A percentile compares a stretch with the other conserved stretches of the same genome.
Conservation (phyloP, 2,797 vertebrate species). For the Lutjanus argentimaculatus region DNA sequence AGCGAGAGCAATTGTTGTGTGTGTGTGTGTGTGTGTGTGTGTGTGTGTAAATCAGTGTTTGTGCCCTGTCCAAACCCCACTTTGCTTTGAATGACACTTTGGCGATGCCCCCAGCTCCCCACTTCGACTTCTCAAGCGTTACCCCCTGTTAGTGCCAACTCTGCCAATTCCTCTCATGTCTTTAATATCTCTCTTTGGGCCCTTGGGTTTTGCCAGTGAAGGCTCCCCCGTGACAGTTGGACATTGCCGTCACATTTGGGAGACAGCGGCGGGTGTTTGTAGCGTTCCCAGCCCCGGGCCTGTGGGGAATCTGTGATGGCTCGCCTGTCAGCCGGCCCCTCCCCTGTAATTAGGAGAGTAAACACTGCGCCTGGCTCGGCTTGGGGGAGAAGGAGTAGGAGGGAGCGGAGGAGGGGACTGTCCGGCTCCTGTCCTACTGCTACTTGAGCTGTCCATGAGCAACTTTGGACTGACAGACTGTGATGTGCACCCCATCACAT, state of each 20-base stretch:
- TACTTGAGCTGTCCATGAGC: constrained; percentile 88
- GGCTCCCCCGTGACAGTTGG: constrained; percentile 87
- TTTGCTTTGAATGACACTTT: constrained; percentile 90
- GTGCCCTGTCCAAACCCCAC: constrained; percentile 86
- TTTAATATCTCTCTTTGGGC: constrained; percentile 89
- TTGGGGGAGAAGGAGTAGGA: constrained; percentile 79
- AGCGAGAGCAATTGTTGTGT: constrained; percentile 49
- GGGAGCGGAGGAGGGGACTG: constrained; percentile 76
- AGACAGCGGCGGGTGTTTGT: constrained; percentile 82
- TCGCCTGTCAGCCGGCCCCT: constrained; percentile 91
- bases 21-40: constrained; percentile 68
- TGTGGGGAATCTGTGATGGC: constrained; percentile 84
- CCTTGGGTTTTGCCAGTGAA: constrained; percentile 82
- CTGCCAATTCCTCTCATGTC: constrained; percentile 87
- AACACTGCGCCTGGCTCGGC: constrained; percentile 88
- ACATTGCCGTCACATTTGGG: constrained; percentile 84
- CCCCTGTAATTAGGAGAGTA: constrained; percentile 99
- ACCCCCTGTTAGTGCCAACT: constrained; percentile 80
- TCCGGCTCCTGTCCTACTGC: constrained; percentile 84
- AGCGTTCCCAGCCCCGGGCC: constrained; percentile 83
- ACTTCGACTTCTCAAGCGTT: constrained; percentile 84
- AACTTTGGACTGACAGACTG: constrained; percentile 64
- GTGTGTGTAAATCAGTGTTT: constrained; percentile 77
- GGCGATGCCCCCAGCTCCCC: constrained; percentile 83
- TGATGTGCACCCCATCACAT: constrained; percentile 41